A percentile compares a stretch with the other conserved stretches of the same genome.
These are phyloP conservation scores for Machimus atricapillus DNA, from an alignment of 2,888 invertebrate species.

Conservation along the genomic window DNA sequence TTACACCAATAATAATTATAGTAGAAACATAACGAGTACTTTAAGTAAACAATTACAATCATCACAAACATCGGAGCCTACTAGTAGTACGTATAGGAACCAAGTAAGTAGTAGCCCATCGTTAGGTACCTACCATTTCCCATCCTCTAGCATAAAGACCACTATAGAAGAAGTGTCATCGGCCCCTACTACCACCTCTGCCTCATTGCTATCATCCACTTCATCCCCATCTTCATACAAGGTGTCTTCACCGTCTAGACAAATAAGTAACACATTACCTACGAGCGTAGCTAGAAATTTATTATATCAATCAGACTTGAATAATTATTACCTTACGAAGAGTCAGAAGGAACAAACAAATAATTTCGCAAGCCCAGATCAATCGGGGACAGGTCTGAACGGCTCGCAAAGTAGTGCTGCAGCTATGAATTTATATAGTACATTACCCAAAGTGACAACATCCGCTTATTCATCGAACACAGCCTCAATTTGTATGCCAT, in stretches of 20 bases:
- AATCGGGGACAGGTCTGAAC: conserved; percentile 53
- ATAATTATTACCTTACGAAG: conserved; percentile 54
- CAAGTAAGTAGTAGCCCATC: conserved; percentile 49
- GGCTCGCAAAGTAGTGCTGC: conserved; percentile 53
- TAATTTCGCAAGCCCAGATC: conserved; percentile 55
- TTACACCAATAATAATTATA: conserved; percentile 45
- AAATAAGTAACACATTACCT: conserved; percentile 52
- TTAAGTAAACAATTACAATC: conserved; percentile 46
- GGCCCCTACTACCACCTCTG: conserved; percentile 46
- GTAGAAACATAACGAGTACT: conserved; percentile 39
- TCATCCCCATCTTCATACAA: conserved; percentile 48
- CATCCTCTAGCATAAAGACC: conserved; percentile 47
- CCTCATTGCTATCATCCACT: conserved; percentile 41
- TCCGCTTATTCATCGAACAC: conserved; percentile 42
- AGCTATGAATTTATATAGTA: conserved; percentile 60
- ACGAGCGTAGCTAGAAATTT: conserved; percentile 52
- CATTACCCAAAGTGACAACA: conserved; percentile 57
- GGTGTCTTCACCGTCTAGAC: conserved; percentile 56
- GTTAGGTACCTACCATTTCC: conserved; percentile 49
- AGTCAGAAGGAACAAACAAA: conserved; percentile 51
- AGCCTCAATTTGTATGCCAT: conserved; percentile 41
- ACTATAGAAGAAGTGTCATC: conserved; percentile 48
- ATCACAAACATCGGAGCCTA: conserved; percentile 42
- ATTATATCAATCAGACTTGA: conserved; percentile 54
- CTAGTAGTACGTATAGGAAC: conserved; percentile 47